phyloP scores from a whole-genome alignment of 2,113 vertebrate species.

The Caranx melampygus region DNA sequence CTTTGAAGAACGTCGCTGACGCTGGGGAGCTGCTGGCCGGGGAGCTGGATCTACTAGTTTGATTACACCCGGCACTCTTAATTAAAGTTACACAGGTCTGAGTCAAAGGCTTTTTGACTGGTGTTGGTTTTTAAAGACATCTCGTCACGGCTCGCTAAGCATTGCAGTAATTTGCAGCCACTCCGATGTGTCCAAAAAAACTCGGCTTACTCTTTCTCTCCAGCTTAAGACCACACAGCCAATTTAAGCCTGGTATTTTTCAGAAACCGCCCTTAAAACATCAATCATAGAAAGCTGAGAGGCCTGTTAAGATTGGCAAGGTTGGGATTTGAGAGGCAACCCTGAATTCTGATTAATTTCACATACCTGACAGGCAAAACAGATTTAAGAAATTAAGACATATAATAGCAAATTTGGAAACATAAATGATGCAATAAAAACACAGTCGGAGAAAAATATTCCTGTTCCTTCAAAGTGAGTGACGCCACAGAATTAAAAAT shows the following conservation, averaged over 20 bases:
- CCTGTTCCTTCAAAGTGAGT: constrained; percentile 35
- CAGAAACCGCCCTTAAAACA: constrained; percentile 72
- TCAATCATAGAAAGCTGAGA: constrained; percentile 74
- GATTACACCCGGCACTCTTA: constrained; percentile 78
- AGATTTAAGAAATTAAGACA: constrained; percentile 67
- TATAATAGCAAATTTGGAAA: constrained; percentile 70
- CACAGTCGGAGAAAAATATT: constrained; percentile 42
- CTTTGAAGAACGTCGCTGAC: constrained; percentile 61
- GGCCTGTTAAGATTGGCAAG: constrained; percentile 53
- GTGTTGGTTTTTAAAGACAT: constrained; percentile 79
- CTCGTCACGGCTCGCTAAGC: constrained; percentile 78
- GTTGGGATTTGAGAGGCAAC: constrained; percentile 63
- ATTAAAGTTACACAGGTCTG: constrained; percentile 80
- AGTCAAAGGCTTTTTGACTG: constrained; percentile 78
- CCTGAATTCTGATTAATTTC: constrained; percentile 72
- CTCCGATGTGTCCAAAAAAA: constrained; percentile 70
- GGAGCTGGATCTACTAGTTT: constrained; percentile 74
- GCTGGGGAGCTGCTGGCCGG: constrained; percentile 63
- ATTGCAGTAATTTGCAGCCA: constrained; percentile 79
- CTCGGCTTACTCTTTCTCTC: constrained; percentile 52
- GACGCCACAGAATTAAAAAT: constrained; percentile 46
- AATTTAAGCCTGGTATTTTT: constrained; percentile 76
- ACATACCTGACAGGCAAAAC: constrained; percentile 70
- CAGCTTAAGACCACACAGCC: constrained; percentile 63
- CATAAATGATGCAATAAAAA: constrained; percentile 71